phyloP scores from a whole-genome alignment of 2,797 vertebrate species.

The Danio albolineatus region DNA sequence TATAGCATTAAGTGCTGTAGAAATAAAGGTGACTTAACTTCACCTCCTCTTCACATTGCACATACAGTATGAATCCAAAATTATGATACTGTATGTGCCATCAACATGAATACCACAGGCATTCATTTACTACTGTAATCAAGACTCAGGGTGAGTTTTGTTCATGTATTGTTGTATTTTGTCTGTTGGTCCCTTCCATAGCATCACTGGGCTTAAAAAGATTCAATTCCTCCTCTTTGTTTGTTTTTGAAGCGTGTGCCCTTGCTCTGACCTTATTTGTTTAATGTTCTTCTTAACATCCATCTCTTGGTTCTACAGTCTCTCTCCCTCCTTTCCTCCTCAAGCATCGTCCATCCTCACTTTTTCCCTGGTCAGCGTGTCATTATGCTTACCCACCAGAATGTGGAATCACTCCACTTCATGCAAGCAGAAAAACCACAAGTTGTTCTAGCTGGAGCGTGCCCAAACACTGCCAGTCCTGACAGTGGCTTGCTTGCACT shows the following conservation, averaged over 20 bases:
- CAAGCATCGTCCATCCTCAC: conserved; percentile 75
- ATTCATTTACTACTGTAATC: background rate
- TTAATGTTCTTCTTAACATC: conserved; percentile 34
- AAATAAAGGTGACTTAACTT: background rate
- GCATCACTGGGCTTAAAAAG: conserved; percentile 27
- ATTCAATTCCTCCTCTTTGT: conserved; percentile 30
- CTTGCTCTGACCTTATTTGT: conserved; percentile 44
- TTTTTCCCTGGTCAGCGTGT: conserved; percentile 87
- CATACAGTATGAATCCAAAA: too few species aligned
- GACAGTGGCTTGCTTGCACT: conserved; percentile 79
- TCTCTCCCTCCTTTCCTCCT: conserved; percentile 70
- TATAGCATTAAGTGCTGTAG: too few species aligned
- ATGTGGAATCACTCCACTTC: conserved; percentile 87
- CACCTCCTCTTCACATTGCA: background rate
- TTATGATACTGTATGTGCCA: background rate
- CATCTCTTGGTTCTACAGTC: conserved; percentile 49
- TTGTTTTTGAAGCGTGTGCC: conserved; percentile 37
- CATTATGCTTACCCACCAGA: conserved; percentile 88
- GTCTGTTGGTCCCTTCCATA: background rate
- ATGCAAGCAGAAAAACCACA: conserved; percentile 89
- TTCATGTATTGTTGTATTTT: conserved; percentile 1
- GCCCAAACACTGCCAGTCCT: conserved; percentile 78
- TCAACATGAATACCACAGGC: background rate
- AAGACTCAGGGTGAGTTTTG: background rate
- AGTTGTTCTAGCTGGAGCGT: conserved; percentile 83